Base-by-base conservation (phyloP, 1,140 invertebrate species). In the Zophobas atratus region DNA sequence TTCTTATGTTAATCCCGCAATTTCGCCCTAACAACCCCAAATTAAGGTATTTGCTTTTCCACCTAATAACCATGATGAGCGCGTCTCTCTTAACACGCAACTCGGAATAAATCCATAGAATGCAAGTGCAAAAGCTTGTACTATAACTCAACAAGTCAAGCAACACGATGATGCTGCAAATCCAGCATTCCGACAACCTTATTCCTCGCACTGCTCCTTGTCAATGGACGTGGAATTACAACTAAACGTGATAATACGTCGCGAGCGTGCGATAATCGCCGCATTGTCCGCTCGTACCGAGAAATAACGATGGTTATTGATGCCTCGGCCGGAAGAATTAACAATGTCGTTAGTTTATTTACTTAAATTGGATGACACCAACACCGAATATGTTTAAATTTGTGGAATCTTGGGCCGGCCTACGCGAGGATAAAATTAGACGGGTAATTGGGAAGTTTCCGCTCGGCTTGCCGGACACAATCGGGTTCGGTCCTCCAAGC, bases 341-440 rank as follows among this genome's bases (percentile, higher is more conserved):
- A 67, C 60, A 67, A 67, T 67, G 60, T 67, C 39, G 60, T 67
- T 67, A 67, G 41, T 48, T 67, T 67, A 67, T 67, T 67, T 67
- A 67, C n/a, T 67, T 67, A 67, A 67, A 67, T 67, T 67, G 49
- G 49, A 5, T 20, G 39, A 41, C 60, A 67, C 60, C 60, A 67
- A 43, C 60, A 67, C 60, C 39, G 32, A 67, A 43, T 39, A 67
- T 67, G 60, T 43, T 33, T 67, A 67, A 67, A 67, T 67, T 43
- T 67, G 39, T 67, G 38, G 60, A 67, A 67, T 67, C 35, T 43
- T 51, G 3, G 6, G 34, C 35, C 56, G 38, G 36, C 56, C 56
- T 36, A 60, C 36, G 38, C 56, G n/a, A 36, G 34, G n/a, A 33
- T 39, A 35, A 60, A 60, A 60, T 60, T 60, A 60, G 32, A 60